These are phyloP conservation scores for Parazoanthus swiftii DNA, from an alignment of 92 coral and sea anemone genomes.

Conservation along the genomic window DNA sequence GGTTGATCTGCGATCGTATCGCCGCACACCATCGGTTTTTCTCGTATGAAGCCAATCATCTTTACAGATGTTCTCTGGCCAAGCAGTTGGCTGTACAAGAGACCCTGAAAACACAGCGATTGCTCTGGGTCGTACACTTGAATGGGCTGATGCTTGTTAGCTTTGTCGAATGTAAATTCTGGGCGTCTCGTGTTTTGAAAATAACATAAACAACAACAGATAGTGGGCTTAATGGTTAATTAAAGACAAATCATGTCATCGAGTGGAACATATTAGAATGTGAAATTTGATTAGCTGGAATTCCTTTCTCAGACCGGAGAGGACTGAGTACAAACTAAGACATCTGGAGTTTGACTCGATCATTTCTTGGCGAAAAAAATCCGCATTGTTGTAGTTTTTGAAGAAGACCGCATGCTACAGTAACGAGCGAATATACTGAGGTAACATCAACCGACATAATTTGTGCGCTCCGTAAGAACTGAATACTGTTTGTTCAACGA, in stretches of 20 bases:
- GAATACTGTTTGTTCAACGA: constrained; percentile 16
- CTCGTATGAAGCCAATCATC: neutral
- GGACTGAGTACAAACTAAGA: constrained; percentile 41
- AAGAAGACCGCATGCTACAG: neutral
- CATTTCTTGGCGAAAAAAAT: constrained; percentile 18
- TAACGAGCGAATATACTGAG: constrained; percentile 20
- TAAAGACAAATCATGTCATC: constrained; percentile 82
- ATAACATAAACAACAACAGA: constrained; percentile 61
- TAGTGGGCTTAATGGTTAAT: constrained; percentile 71
- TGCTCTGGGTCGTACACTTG: constrained; percentile 3
- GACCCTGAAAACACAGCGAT: neutral
- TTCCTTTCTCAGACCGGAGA: constrained; percentile 33
- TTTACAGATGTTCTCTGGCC: neutral
- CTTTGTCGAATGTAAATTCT: constrained; percentile 43
- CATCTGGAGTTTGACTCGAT: constrained; percentile 37
- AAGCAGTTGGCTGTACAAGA: neutral
- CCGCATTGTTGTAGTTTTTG: neutral
- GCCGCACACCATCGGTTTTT: neutral
- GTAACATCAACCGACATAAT: constrained; percentile 18
- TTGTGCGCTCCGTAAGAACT: neutral
- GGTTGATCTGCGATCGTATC: neutral
- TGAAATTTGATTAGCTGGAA: constrained; percentile 78
- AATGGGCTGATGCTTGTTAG: neutral
- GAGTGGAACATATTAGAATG: constrained; percentile 56
- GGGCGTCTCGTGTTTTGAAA: constrained; percentile 28